phyloP scores from a whole-genome alignment of 2,797 vertebrate species.

The Hylomyscus alleni region DNA sequence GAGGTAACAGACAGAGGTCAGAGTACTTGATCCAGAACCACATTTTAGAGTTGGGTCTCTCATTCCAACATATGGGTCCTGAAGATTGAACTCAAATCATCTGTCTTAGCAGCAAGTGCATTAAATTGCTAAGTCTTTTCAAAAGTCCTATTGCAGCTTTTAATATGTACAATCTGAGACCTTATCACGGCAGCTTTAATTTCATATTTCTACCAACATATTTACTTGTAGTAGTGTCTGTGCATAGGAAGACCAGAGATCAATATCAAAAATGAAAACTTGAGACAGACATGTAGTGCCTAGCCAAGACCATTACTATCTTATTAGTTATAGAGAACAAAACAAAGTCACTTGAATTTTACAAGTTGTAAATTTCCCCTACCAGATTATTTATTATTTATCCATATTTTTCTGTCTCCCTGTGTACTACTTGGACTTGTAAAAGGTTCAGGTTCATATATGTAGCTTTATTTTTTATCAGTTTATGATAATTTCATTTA shows the following conservation, averaged over 20 bases:
- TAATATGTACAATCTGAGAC: not conserved
- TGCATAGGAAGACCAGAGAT: not conserved
- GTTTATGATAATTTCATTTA: not conserved
- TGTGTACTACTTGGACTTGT: not conserved
- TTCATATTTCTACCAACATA: not conserved
- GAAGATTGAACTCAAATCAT: not conserved
- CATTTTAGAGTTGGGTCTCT: not conserved
- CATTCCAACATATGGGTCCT: not conserved
- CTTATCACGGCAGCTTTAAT: not conserved
- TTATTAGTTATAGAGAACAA: not conserved
- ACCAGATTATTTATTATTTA: not conserved
- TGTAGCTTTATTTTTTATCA: constrained; percentile 2
- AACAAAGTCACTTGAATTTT: not conserved
- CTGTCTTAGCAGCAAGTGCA: not conserved
- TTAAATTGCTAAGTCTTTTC: not conserved
- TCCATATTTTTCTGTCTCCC: not conserved
- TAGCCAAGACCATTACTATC: not conserved
- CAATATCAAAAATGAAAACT: not conserved
- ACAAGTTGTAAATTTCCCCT: not conserved
- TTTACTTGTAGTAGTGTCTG: not conserved
- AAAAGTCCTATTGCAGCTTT: not conserved
- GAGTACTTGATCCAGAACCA: not conserved
- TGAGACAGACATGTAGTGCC: not conserved
- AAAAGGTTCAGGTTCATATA: not conserved
- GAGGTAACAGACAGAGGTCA: not conserved